phyloP scores from a whole-genome alignment of 2,888 invertebrate species.

The Acholoe squamosa region DNA sequence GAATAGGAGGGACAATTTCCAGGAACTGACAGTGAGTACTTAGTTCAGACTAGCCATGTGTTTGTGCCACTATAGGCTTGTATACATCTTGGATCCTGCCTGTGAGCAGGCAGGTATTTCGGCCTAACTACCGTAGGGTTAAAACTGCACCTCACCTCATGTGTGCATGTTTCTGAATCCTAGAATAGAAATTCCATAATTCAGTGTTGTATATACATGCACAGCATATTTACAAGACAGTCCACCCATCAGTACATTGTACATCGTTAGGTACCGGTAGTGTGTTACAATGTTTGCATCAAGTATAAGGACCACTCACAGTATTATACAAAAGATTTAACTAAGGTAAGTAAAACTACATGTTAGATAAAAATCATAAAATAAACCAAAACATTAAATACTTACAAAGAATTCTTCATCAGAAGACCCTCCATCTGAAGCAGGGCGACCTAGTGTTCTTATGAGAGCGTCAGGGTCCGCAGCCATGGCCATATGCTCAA shows the following conservation, averaged over 20 bases:
- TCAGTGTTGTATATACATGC: neutral
- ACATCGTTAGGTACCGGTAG: too few relatives aligned
- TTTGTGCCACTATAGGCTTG: too few relatives aligned
- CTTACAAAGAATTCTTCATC: constrained; percentile 59
- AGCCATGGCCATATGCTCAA: constrained; percentile 63
- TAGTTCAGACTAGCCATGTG: too few relatives aligned
- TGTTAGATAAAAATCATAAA: neutral
- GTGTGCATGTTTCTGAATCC: neutral
- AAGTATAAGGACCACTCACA: too few relatives aligned
- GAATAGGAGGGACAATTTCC: too few relatives aligned
- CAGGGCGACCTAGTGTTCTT: constrained; percentile 5
- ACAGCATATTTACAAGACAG: neutral
- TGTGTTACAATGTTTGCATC: too few relatives aligned
- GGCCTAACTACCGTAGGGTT: neutral
- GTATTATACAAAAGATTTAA: too few relatives aligned
- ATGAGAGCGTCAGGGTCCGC: constrained; percentile 68
- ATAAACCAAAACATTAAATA: neutral
- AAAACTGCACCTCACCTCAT: neutral
- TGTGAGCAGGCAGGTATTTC: neutral
- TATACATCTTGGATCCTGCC: too few relatives aligned
- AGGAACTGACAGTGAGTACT: too few relatives aligned
- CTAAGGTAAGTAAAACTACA: too few relatives aligned
- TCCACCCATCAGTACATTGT: too few relatives aligned
- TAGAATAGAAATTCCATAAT: neutral
- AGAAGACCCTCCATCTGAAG: constrained; percentile 28